phyloP scores from a whole-genome alignment of 1,140 invertebrate genomes.

The Mizuhopecten yessoensis region DNA sequence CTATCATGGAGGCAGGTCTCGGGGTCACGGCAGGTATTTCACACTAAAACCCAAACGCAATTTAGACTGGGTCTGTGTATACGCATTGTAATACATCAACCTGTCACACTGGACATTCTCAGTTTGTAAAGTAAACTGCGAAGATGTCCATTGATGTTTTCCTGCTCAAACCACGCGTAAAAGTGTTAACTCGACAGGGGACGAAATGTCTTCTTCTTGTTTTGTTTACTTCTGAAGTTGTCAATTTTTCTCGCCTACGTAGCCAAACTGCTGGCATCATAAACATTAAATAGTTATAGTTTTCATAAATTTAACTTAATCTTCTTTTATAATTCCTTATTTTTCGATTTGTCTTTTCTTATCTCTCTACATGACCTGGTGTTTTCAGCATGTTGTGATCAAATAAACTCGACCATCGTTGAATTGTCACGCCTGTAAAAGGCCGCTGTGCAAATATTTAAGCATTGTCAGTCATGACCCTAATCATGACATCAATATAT shows the following conservation, averaged over 20 bases:
- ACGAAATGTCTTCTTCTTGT: not conserved
- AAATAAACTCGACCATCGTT: too few species aligned
- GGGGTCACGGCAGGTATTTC: slow-evolving; percentile 15
- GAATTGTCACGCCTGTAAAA: not conserved
- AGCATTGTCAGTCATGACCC: not conserved
- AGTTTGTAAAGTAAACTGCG: not conserved
- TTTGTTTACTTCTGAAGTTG: not conserved
- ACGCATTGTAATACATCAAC: not conserved
- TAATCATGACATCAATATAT: not conserved
- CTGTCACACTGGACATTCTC: not conserved
- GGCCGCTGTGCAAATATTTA: not conserved
- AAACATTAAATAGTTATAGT: too few species aligned
- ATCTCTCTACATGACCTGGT: too few species aligned
- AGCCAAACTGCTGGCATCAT: too few species aligned
- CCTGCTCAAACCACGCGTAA: not conserved
- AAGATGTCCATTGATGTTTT: not conserved
- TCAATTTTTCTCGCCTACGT: not conserved
- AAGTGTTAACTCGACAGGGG: not conserved
- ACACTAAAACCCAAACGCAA: not conserved
- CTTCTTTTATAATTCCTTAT: too few species aligned
- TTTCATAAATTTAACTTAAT: too few species aligned
- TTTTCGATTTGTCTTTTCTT: too few species aligned
- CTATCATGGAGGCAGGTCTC: slow-evolving; percentile 8
- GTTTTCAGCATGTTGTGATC: too few species aligned
- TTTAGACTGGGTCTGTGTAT: not conserved